Evolutionary conservation across 2,113 vertebrate species (phyloP).

Genomic region (Gobius niger): DNA sequence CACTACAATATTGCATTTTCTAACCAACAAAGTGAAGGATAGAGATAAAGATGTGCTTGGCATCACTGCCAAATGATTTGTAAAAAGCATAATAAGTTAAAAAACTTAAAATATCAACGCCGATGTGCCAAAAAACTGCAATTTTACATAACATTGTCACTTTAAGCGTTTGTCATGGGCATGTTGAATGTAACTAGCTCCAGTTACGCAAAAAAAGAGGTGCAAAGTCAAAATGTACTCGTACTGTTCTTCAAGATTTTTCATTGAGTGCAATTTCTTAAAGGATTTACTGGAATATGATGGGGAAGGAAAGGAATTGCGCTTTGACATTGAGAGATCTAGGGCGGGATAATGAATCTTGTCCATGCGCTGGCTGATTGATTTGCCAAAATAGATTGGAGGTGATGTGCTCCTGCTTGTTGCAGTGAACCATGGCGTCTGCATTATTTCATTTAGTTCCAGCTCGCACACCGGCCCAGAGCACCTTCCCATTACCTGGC

Average conservation of each 20-base stretch:
- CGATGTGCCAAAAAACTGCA: too few species aligned
- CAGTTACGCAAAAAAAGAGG: not conserved
- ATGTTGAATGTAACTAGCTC: too few species aligned
- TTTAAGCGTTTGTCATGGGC: too few species aligned
- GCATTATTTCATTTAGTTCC: constrained; percentile 69
- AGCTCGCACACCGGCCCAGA: constrained; percentile 56
- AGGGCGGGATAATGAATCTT: constrained; percentile 58
- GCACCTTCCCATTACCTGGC: constrained; percentile 54
- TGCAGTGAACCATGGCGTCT: constrained; percentile 64
- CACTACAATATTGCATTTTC: too few species aligned
- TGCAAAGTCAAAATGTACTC: not conserved
- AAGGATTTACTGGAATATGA: constrained; percentile 10
- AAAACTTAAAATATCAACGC: too few species aligned
- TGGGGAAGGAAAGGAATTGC: constrained; percentile 9
- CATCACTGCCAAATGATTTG: too few species aligned
- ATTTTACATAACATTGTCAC: too few species aligned
- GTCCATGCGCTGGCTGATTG: constrained; percentile 58
- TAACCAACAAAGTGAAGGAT: too few species aligned
- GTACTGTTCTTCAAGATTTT: not conserved
- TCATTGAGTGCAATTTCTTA: not conserved
- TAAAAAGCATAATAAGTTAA: too few species aligned
- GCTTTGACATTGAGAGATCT: constrained; percentile 25
- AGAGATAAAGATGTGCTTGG: too few species aligned
- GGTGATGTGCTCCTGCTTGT: constrained; percentile 63
- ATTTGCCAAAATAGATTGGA: constrained; percentile 70